A percentile compares a stretch with the other conserved stretches of the same genome.
phyloP scores from a whole-genome alignment of 1,140 invertebrate species.

The Drosophila willistoni region DNA sequence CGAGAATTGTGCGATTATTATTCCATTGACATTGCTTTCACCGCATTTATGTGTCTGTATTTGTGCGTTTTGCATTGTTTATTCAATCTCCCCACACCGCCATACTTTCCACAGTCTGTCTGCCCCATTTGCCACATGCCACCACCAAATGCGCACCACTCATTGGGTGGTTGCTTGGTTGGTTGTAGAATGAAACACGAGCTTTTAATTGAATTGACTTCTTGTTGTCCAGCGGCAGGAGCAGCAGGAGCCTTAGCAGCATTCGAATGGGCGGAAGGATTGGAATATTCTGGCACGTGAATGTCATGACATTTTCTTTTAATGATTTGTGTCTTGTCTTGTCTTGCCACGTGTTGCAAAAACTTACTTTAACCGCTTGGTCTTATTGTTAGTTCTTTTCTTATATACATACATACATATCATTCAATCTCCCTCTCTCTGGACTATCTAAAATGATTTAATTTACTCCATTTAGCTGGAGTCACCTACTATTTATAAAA shows the following conservation, averaged over 20 bases:
- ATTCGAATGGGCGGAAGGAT: slow-evolving; percentile 1
- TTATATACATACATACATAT: too few relatives aligned
- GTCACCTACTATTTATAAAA: too few relatives aligned
- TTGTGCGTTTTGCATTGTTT: background rate
- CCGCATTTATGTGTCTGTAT: slow-evolving; percentile 1
- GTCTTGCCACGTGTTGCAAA: slow-evolving; percentile 7
- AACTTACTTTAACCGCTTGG: background rate
- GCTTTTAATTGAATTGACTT: slow-evolving; percentile 53
- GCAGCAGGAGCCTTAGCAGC: background rate
- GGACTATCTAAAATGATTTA: too few relatives aligned
- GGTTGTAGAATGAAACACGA: slow-evolving; percentile 8
- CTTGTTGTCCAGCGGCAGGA: slow-evolving; percentile 5
- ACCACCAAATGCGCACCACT: background rate
- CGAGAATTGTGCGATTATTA: slow-evolving; percentile 9
- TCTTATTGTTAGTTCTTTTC: background rate
- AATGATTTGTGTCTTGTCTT: slow-evolving; percentile 19
- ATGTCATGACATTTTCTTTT: slow-evolving; percentile 13
- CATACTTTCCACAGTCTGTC: background rate
- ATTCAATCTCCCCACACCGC: background rate
- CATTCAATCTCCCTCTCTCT: background rate
- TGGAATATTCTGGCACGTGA: slow-evolving; percentile 7
- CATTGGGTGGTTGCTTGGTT: background rate
- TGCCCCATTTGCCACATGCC: slow-evolving; percentile 5
- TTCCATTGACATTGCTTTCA: slow-evolving; percentile 12
- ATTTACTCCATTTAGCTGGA: too few relatives aligned